Base-by-base conservation (phyloP, 2,888 invertebrate species). In the Drosophila atripex region DNA sequence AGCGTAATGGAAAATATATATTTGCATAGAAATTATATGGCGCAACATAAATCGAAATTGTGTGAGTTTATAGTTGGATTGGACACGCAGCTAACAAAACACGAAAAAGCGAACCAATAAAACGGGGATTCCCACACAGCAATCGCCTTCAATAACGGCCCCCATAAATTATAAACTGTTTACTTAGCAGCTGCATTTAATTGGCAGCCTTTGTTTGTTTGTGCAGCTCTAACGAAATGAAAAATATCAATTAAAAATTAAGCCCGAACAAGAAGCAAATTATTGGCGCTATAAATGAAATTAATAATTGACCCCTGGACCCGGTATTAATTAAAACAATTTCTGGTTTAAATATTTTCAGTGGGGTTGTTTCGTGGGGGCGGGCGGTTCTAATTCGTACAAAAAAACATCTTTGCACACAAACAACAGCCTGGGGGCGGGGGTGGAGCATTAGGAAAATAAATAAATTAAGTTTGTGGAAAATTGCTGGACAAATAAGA, bases 341-440 rank as follows among this genome's bases (percentile, higher is more conserved):
- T 77, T 78, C 74, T 66, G 76, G 64, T 76, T 70, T 59, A 11
- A 7, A 55, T 49, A 35, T 35, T 57, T 47, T 58, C 23, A 25
- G 32, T 46, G 11, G 59, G 43, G 45, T 53, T 16, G 28, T 9
- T 28, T 28, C 8, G 28, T 28, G 28, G 41, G 39, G 41, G 43
- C 21, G 46, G 43, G 54, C 47, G 59, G 69, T 75, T 76, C 77
- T 79, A 80, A 72, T 71, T 89, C 76, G 76, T 76, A 56, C 39
- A 71, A 77, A 82, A 88, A 88, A 77, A 82, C 88, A 88, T 88
- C 88, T 65, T 88, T 88, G 88, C 88, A 88, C 88, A 88, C 87
- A 88, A 35, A 84, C 87, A 88, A 86, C 51, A 65, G 52, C 80
- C 79, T 78, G 78, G 73, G 60, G 70, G 35, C 11, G 54, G 30